Evolutionary conservation across 2,888 invertebrate genomes (phyloP).

Genomic region (Sinotaia quadrata): DNA sequence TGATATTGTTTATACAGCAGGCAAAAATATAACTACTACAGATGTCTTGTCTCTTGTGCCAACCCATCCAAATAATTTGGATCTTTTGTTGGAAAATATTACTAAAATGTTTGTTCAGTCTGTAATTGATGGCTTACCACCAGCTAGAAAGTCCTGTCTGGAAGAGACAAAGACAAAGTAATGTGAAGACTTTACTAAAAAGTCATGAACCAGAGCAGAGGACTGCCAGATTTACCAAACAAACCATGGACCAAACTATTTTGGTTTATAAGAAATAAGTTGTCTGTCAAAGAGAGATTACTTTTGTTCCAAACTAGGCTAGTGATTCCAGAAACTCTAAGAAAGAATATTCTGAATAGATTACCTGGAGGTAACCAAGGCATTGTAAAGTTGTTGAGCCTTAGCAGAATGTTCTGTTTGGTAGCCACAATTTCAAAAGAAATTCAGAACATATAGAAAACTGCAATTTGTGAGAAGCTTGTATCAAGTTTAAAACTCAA

Average conservation of each 20-base stretch:
- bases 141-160: constrained; percentile 11
- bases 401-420: too few species aligned
- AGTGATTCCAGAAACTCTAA: constrained; percentile 18
- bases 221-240: constrained; percentile 10
- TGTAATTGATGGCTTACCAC: too few species aligned
- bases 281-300: background rate
- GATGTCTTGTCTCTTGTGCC: background rate
- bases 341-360: constrained; percentile 4
- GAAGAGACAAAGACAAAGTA: background rate
- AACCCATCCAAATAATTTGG: background rate
- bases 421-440: too few species aligned
- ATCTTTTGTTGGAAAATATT: too few species aligned
- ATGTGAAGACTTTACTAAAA: background rate
- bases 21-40: background rate
- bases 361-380: constrained; percentile 19
- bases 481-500: too few species aligned
- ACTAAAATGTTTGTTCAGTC: too few species aligned
- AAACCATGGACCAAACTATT: constrained; percentile 3
- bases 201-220: background rate
- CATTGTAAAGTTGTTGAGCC: too few species aligned
- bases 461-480: too few species aligned
- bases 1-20: too few species aligned
- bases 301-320: constrained; percentile 7
- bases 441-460: too few species aligned
- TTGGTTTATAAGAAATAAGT: background rate